Evolutionary conservation across 2,888 invertebrate species (phyloP), one percentile per base, ranked within the genome.

Genomic region (Buathra laborator): DNA sequence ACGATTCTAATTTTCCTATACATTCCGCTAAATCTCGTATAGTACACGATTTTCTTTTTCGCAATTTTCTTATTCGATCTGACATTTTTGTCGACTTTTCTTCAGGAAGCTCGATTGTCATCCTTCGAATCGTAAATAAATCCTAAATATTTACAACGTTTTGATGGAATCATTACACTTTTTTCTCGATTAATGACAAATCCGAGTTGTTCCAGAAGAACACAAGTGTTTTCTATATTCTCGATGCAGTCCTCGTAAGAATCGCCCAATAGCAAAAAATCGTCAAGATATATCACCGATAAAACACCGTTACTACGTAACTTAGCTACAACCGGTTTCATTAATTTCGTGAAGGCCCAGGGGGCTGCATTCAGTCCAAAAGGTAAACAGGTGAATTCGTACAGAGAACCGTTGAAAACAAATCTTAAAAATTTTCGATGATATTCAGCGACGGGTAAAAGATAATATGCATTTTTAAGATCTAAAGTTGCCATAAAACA

Each of bases 141-240:
- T 14, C 66, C 81, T 14, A 75, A 56, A 71, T 53, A 86, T 64
- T 70, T 78, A 37, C 78, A 67, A 37, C 29, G n/a, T 16, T 37
- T 64, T 5, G 24, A 10, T 0, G 85, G 87, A 2, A 43, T 64
- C 10, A 77, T 5, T n/a, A 59, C 19, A 48, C 87, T 75, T 70
- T 84, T 87, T 12, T 81, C 43, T 14, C 53, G 7, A n/a, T 84
- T 87, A 1, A 86, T 62, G 14, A 83, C 48, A 19, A 86, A 84
- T 0, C 85, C 83, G 19, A 87, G 51, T 6, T 37, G 10, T 16
- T 84, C 71, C 12, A 88, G 62, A n/a, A 87, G 53, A 46, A 29
- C 32, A 2, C 32, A 2, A 19, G 79, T 10, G 43, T 85, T 83
- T 44, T 70, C 10, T 5, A 14, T 10, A 43, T 85, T 83, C 32